Base-by-base conservation (phyloP, 1,140 invertebrate genomes). In the Mya arenaria region DNA sequence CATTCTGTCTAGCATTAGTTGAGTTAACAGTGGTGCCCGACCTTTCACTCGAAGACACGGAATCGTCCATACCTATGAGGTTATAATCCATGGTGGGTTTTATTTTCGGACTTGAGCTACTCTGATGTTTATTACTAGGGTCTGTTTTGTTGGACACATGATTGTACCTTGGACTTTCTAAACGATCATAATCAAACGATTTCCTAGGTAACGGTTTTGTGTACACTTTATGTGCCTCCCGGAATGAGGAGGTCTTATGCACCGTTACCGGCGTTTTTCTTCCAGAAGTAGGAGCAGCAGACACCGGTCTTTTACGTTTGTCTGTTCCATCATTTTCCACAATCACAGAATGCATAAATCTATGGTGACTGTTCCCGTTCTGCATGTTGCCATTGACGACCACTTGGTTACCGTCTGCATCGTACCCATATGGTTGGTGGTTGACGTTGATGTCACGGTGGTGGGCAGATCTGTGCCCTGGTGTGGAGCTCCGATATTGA, bases 71-170 rank as follows among this genome's bases (percentile, higher is more conserved):
- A 52, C 48, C 25, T 1, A 52, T 52, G 19, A 87, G 74, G 52
- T 63, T 68, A 77, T 84, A 84, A 23, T 88, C 87, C 36, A 87
- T 72, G 5, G 81, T 80, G 0, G 86, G 85, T 63, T 83, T 83
- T 63, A 73, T 85, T 65, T 84, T 85, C 4, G 86, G 82, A 81
- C 75, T 62, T 13, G 68, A 60, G 10, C 78, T 75, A 39, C 66
- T 86, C 66, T 87, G 84, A 2, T 78, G 55, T 44, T 75, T 82
- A 71, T 41, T 39, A 69, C 55, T n/a, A n/a, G n/a, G n/a, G n/a
- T n/a, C n/a, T n/a, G n/a, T 52, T 32, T 17, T 41, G 23, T 13
- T 75, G 56, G 37, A 48, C 17, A 17, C 17, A 30, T 60, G 58
- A 23, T 19, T 60, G n/a, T 69, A 2, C 15, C 66, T 19, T 41